phyloP scores from a whole-genome alignment of 2,113 vertebrate species.

The Crypturellus undulatus region DNA sequence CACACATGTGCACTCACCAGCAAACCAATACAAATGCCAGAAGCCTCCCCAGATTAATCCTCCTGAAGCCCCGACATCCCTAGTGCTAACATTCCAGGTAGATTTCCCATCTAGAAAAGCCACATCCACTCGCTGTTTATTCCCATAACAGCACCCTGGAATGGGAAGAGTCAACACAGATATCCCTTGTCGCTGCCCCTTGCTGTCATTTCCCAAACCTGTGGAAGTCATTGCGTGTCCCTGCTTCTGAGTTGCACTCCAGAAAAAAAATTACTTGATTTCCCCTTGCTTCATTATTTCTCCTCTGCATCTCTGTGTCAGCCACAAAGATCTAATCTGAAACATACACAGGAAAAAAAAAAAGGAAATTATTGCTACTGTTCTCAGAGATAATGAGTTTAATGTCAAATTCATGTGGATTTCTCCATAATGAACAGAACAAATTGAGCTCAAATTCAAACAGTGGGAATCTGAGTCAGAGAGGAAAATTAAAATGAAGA shows the following conservation, averaged over 20 bases:
- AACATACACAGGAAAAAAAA: slow-evolving; percentile 50
- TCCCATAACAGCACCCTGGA: not conserved
- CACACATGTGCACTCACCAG: not conserved
- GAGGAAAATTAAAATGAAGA: slow-evolving; percentile 68
- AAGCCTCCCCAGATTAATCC: not conserved
- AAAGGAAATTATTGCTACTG: slow-evolving; percentile 48
- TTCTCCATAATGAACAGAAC: slow-evolving; percentile 70
- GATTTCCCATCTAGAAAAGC: not conserved
- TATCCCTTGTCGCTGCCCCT: not conserved
- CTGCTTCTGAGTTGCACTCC: not conserved
- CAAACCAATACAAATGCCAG: not conserved
- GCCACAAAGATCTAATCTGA: slow-evolving; percentile 67
- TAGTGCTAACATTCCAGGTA: not conserved
- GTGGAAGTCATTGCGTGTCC: not conserved
- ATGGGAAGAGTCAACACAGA: not conserved
- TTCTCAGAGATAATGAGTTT: slow-evolving; percentile 68
- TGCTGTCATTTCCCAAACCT: not conserved
- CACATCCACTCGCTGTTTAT: not conserved
- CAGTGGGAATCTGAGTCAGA: slow-evolving; percentile 58
- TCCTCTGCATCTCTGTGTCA: slow-evolving; percentile 52
- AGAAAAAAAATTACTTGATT: slow-evolving; percentile 38
- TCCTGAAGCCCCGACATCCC: not conserved
- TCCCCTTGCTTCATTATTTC: slow-evolving; percentile 49
- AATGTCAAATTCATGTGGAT: slow-evolving; percentile 71
- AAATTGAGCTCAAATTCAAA: slow-evolving; percentile 70